Base-by-base conservation (phyloP, 2,113 vertebrate genomes). In the Eurypyga helias region DNA sequence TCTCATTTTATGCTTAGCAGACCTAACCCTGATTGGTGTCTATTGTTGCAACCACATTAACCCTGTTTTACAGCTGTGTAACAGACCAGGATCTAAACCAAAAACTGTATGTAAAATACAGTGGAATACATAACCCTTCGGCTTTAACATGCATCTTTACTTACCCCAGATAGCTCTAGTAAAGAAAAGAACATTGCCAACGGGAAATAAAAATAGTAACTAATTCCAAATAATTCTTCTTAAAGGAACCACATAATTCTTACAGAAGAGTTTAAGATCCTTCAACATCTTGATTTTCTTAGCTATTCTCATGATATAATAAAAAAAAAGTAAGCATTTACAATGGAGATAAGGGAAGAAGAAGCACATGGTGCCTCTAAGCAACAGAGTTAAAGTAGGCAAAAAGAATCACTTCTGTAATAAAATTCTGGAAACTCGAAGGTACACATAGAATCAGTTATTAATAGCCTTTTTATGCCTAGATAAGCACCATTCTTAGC, bases 401-500 rank as follows among this genome's bases (percentile, higher is more conserved):
- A 89, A 57, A 55, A 89, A 81, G 13, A 65, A 85, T 52, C 65
- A 58, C 12, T 67, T 83, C 58, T 61, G 8, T 61, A 69, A 7
- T 49, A 79, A 75, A 43, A 64, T 58, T 57, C 89, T 71, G 33
- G 45, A 65, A 92, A 78, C 25, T 51, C 38, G 26, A 11, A 80
- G 31, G 31, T 61, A 28, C 41, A 9, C 12, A 24, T 9, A 84
- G 75, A 70, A 81, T 81, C 58, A 23, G 67, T 86, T 88, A 90
- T 88, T 66, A 86, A 67, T 26, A 86, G 66, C 60, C 43, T 64
- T 90, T 90, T 92, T 61, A 61, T 69, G 65, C 55, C 36, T 43
- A 93, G 90, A 84, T 81, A 89, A 95, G 86, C 86, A 81, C 57
- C 65, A 71, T 36, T 60, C 72, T 48, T 71, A 87, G 69, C 77